Conservation (phyloP, 2,113 vertebrate species). For the Notarius quadriscutis region DNA sequence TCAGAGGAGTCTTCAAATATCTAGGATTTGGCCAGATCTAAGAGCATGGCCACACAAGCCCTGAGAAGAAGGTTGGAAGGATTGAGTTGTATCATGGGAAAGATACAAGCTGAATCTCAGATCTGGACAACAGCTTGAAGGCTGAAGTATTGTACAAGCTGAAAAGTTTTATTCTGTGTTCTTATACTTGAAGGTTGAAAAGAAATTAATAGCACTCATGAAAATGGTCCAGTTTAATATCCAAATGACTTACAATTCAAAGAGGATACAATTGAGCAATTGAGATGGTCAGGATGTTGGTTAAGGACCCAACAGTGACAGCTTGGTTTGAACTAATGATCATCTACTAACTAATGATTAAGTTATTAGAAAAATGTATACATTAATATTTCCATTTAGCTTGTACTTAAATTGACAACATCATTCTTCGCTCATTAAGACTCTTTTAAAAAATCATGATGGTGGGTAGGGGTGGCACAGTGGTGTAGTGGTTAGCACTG, state of each 20-base stretch:
- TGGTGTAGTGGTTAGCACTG: too few relatives aligned
- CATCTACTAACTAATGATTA: neutral
- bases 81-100: constrained; percentile 14
- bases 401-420: neutral
- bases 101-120: neutral
- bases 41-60: constrained; percentile 5
- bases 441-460: neutral
- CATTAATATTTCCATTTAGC: neutral
- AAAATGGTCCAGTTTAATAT: neutral
- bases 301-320: neutral
- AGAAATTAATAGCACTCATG: neutral
- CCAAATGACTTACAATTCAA: neutral
- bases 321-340: neutral
- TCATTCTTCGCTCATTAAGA: neutral
- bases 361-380: neutral
- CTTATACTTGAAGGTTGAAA: neutral
- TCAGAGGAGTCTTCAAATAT: constrained; percentile 42
- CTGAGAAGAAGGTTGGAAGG: neutral
- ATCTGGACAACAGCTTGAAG: neutral
- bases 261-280: neutral
- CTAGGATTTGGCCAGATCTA: constrained; percentile 18
- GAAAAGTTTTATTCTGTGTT: neutral
- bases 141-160: neutral
- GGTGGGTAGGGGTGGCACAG: too few relatives aligned
- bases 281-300: neutral